phyloP scores from a whole-genome alignment of 2,888 invertebrate genomes.

The Himalopsyche anomala region DNA sequence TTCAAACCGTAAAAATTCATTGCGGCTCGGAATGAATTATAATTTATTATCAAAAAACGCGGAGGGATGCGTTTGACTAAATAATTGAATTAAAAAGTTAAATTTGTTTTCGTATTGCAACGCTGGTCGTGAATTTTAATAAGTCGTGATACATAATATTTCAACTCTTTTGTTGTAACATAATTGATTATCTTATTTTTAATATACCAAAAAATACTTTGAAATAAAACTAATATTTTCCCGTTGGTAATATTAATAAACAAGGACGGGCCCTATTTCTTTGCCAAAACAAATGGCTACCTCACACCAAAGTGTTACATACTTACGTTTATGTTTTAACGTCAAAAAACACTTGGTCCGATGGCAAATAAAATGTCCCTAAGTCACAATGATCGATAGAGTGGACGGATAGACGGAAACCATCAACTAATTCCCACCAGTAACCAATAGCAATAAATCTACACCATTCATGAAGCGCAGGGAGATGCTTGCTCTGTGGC shows the following conservation, averaged over 20 bases:
- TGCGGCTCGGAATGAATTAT: not conserved
- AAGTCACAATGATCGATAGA: conserved; percentile 58
- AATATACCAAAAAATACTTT: too few species aligned
- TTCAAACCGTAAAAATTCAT: conserved; percentile 2
- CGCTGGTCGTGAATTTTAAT: not conserved
- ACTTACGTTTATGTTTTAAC: conserved; percentile 1
- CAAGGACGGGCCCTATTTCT: not conserved
- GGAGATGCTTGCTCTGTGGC: conserved; percentile 3
- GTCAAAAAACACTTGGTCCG: conserved; percentile 30
- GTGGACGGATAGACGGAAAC: conserved; percentile 36
- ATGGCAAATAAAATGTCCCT: conserved; percentile 14
- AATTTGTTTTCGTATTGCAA: conserved; percentile 7
- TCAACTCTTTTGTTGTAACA: not conserved
- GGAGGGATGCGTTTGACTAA: not conserved
- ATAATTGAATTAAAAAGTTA: conserved; percentile 22
- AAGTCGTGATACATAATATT: not conserved
- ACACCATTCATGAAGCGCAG: conserved; percentile 61
- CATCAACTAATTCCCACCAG: conserved; percentile 64
- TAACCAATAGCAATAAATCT: conserved; percentile 63
- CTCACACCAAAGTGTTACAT: not conserved
- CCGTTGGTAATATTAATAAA: not conserved
- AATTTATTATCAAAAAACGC: not conserved
- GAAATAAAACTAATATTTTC: too few species aligned
- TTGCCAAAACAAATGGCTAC: not conserved
- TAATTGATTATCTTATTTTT: too few species aligned